Conservation (phyloP, 2,797 vertebrate genomes). For the Mycteria americana region DNA sequence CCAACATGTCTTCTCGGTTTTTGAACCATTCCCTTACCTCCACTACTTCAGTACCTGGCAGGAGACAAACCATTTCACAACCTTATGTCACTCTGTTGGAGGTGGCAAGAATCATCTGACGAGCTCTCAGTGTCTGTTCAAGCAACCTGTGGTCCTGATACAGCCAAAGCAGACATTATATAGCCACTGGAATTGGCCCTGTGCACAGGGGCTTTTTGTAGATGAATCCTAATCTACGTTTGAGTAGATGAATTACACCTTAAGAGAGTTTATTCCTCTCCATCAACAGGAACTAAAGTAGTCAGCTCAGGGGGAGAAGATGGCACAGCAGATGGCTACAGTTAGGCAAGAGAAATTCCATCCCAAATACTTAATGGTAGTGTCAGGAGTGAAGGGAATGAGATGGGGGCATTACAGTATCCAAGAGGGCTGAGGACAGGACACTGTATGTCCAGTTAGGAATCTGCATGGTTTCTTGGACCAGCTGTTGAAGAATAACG, state of each 20-base stretch:
- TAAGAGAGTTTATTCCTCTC: neutral
- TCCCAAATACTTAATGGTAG: neutral
- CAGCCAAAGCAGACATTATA: neutral
- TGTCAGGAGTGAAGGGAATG: neutral
- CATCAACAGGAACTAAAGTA: neutral
- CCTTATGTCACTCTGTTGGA: neutral
- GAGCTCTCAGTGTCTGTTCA: neutral
- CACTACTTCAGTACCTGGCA: conserved; percentile 73
- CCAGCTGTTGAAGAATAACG: neutral
- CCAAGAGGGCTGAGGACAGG: neutral
- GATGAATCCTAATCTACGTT: neutral
- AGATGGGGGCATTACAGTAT: neutral
- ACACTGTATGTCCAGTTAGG: neutral
- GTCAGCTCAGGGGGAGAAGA: neutral
- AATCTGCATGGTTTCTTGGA: neutral
- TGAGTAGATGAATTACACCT: neutral
- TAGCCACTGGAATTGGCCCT: neutral
- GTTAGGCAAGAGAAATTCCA: neutral
- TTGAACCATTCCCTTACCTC: conserved; percentile 83
- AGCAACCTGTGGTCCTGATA: neutral
- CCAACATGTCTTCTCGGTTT: conserved; percentile 81
- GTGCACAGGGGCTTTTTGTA: neutral
- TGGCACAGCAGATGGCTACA: accelerated
- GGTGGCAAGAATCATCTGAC: neutral
- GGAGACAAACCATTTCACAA: neutral